A percentile compares a stretch with the other conserved stretches of the same genome.
phyloP scores from a whole-genome alignment of 2,888 invertebrate genomes.

The Rapana venosa region DNA sequence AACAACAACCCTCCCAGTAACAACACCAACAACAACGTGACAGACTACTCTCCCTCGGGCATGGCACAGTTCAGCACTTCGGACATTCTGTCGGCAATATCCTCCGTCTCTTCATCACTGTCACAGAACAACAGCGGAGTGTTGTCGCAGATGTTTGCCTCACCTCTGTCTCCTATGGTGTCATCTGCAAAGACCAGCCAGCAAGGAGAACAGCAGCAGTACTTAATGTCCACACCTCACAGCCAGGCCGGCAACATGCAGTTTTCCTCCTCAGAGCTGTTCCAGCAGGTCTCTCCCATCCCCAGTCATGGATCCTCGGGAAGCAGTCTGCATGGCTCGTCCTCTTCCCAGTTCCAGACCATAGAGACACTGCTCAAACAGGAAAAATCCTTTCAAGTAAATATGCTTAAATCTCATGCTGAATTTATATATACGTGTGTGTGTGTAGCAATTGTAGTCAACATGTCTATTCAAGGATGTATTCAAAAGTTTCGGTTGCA shows the following conservation, averaged over 20 bases:
- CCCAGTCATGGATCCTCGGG: constrained; percentile 30
- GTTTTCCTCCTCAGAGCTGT: constrained; percentile 33
- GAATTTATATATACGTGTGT: not conserved
- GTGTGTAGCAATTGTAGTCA: not conserved
- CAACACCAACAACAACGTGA: constrained; percentile 20
- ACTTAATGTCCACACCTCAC: constrained; percentile 40
- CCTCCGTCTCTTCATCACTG: constrained; percentile 1
- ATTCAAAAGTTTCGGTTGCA: too few species aligned
- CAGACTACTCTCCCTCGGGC: constrained; percentile 1
- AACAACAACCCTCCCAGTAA: constrained; percentile 15
- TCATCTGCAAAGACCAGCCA: constrained; percentile 16
- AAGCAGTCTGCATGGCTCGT: not conserved
- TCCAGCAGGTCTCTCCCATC: constrained; percentile 39
- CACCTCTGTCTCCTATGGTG: constrained; percentile 23
- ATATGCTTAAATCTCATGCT: not conserved
- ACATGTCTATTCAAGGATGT: too few species aligned
- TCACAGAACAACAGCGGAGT: not conserved
- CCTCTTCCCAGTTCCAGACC: constrained; percentile 40
- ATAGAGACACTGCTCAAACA: constrained; percentile 37
- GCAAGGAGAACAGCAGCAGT: constrained; percentile 21
- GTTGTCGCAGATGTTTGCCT: constrained; percentile 21
- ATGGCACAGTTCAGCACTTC: constrained; percentile 27
- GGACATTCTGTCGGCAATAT: constrained; percentile 22
- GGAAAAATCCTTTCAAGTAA: constrained; percentile 37
- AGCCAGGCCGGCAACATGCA: constrained; percentile 26